Evolutionary conservation across 2,888 invertebrate genomes (phyloP), one percentile per base, ranked within the genome.

Genomic region (Carpatolechia fugitivella): DNA sequence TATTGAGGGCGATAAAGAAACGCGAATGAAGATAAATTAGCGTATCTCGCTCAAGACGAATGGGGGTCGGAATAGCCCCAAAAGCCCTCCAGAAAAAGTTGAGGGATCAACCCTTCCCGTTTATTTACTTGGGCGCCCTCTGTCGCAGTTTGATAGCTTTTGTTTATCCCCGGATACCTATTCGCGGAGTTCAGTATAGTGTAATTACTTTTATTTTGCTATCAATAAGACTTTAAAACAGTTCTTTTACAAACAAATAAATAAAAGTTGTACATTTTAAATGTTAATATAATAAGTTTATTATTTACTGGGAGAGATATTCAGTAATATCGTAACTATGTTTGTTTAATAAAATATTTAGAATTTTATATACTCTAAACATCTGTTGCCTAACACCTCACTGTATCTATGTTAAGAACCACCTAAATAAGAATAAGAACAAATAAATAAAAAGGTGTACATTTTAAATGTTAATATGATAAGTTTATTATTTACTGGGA

Each of bases 11-110:
- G 76, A 82, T 83, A 84, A 84, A 85, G 81, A 79, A 80, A 76
- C 68, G 74, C 70, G 80, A 81, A 85, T 85, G 83, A 78, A 81
- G 78, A 83, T 87, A 87, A 85, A 86, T 85, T 81, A 84, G 76
- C 77, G 80, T 83, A 82, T 86, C 82, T 82, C 78, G 67, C 70
- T 54, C 60, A 83, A 82, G 87, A 87, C 76, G 80, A 69, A 88
- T 87, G 73, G 83, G 81, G 85, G 83, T 82, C 69, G 73, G 55
- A 52, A 54, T 67, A 70, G 65, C 67, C 71, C 63, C 54, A 52
- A 54, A 68, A 71, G 66, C 68, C 71, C 63, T 48, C 62, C 74
- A 72, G 82, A 83, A 85, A 83, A 84, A 81, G 72, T 83, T 83
- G 80, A 82, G 81, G 86, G 83, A 74, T 77, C 73, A 82, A 85